phyloP scores from a whole-genome alignment of 2,113 vertebrate genomes.

The Neolamprologus sp. region DNA sequence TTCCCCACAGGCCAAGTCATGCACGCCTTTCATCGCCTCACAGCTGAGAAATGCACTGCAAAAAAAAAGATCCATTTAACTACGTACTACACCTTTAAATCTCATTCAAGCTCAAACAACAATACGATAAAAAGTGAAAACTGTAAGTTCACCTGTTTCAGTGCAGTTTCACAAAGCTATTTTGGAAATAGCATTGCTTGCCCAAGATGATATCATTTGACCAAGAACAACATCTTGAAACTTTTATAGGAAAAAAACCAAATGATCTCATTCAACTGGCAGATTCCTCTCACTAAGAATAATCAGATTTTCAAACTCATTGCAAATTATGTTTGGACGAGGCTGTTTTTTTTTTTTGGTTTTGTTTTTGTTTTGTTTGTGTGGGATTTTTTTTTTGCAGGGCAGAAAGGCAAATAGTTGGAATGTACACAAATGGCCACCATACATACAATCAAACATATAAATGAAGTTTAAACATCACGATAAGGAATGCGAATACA shows the following conservation, averaged over 20 bases:
- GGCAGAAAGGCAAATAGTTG: conserved; percentile 17
- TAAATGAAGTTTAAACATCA: background rate
- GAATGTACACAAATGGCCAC: background rate
- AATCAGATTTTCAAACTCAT: conserved; percentile 14
- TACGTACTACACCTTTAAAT: background rate
- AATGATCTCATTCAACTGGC: conserved; percentile 46
- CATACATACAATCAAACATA: background rate
- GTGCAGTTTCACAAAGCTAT: background rate
- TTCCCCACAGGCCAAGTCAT: conserved; percentile 25
- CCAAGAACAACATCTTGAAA: conserved; percentile 49
- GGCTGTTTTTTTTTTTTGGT: background rate
- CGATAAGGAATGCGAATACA: conserved; percentile 11
- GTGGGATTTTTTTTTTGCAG: background rate
- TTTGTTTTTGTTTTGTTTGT: background rate
- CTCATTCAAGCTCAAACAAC: background rate
- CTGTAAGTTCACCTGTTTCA: background rate
- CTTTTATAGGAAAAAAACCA: conserved; percentile 9
- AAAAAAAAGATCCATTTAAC: background rate
- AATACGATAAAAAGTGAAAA: background rate
- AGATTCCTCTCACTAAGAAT: conserved; percentile 4
- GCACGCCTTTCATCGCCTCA: conserved; percentile 28
- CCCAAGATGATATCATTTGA: conserved; percentile 29
- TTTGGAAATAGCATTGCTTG: background rate
- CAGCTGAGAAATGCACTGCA: conserved; percentile 31
- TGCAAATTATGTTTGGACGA: background rate